phyloP scores from a whole-genome alignment of 1,140 invertebrate species.

The Drosophila obscura region DNA sequence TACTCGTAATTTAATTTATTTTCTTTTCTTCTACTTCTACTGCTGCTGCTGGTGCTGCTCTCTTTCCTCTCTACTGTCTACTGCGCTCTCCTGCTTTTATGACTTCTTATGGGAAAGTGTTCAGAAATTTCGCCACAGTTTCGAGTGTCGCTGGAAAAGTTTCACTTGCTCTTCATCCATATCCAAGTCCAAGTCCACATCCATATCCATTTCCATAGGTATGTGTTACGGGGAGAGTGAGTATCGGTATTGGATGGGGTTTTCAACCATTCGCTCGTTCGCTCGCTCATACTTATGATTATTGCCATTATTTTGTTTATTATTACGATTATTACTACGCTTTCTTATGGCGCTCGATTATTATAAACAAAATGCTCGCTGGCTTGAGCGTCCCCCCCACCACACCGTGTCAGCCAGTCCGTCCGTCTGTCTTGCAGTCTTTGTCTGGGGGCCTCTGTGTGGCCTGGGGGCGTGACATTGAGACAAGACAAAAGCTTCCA shows the following conservation, averaged over 20 bases:
- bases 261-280: slow-evolving; percentile 70
- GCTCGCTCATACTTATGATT: slow-evolving; percentile 37
- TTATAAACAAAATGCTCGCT: slow-evolving; percentile 49
- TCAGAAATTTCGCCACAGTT: slow-evolving; percentile 69
- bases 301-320: slow-evolving; percentile 48
- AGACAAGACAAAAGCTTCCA: slow-evolving; percentile 54
- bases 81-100: slow-evolving; percentile 25
- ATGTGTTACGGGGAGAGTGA: slow-evolving; percentile 2
- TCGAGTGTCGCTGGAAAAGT: slow-evolving; percentile 61
- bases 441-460: no score
- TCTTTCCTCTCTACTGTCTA: slow-evolving; percentile 5
- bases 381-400: slow-evolving; percentile 16
- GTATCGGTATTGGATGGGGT: slow-evolving; percentile 38
- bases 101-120: slow-evolving; percentile 76
- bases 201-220: slow-evolving; percentile 10
- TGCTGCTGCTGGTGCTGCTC: slow-evolving; percentile 14
- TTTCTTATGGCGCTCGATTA: slow-evolving; percentile 61
- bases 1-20: slow-evolving; percentile 62
- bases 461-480: slow-evolving; percentile 65
- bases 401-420: not conserved
- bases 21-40: slow-evolving; percentile 14
- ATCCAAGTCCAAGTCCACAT: not conserved
- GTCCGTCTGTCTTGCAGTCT: not conserved
- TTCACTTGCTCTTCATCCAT: slow-evolving; percentile 62
- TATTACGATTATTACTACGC: slow-evolving; percentile 63